These are phyloP conservation scores for Chrysomela aeneicollis DNA, from an alignment of 2,888 invertebrate genomes.

Conservation along the genomic window DNA sequence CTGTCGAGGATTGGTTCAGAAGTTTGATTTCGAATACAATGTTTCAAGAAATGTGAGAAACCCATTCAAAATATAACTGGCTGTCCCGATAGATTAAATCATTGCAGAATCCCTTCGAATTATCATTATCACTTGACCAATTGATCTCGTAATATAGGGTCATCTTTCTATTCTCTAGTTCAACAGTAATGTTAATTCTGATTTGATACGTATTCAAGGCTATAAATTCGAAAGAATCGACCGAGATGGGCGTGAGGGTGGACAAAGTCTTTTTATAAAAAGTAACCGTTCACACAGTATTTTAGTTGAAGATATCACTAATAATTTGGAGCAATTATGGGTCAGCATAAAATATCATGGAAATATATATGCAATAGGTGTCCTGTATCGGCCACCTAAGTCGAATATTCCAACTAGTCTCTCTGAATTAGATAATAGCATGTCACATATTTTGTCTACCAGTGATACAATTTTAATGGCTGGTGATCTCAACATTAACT, in stretches of 20 bases:
- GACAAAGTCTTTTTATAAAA: conserved; percentile 14
- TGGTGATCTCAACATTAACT: conserved; percentile 10
- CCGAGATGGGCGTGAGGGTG: conserved; percentile 11
- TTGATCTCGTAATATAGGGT: no score
- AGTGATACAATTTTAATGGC: conserved; percentile 13
- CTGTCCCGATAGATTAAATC: no score
- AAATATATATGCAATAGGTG: conserved; percentile 15
- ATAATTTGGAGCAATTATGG: conserved; percentile 7
- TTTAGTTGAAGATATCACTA: background rate
- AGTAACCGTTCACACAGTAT: conserved; percentile 3
- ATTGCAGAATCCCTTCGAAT: no score
- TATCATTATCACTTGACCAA: no score
- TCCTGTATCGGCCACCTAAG: conserved; percentile 14
- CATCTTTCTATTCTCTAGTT: no score
- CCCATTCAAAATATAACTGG: no score
- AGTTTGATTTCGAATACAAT: no score
- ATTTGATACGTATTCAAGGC: background rate
- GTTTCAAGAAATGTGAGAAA: no score
- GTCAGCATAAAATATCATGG: background rate
- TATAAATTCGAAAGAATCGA: conserved; percentile 4
- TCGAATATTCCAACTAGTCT: conserved; percentile 2
- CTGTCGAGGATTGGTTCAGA: no score
- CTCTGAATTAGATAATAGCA: conserved; percentile 1
- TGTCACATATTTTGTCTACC: conserved; percentile 8
- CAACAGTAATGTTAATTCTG: background rate